Percentiles rank a stretch among this genome's conserved stretches.
Conservation (phyloP, 2,113 vertebrate species). For the Passer montanus region DNA sequence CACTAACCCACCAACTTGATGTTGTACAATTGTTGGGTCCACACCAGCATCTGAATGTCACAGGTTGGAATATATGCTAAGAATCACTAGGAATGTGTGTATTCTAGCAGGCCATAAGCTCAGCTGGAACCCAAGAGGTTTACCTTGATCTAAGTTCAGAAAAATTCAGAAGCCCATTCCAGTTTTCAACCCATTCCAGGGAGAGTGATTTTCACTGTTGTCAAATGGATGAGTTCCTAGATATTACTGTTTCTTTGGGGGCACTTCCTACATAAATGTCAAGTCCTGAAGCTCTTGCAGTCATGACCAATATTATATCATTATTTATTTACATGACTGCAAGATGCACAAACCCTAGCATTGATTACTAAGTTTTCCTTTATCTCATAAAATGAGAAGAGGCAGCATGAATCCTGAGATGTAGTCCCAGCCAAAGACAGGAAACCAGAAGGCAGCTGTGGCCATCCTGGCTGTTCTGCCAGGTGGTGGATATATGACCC, state of each 20-base stretch:
- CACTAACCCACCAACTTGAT: not conserved
- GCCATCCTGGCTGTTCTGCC: not conserved
- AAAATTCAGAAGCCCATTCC: not conserved
- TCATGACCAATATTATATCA: not conserved
- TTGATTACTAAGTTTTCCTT: not conserved
- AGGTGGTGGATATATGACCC: not conserved
- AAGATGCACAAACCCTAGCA: not conserved
- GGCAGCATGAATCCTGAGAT: not conserved
- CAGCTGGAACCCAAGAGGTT: not conserved
- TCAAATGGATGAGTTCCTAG: not conserved
- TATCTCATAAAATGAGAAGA: not conserved
- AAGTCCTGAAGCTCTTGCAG: not conserved
- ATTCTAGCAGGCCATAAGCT: not conserved
- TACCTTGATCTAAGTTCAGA: not conserved
- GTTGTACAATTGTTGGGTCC: not conserved
- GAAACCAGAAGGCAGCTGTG: not conserved
- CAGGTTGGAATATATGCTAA: not conserved
- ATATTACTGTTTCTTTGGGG: not conserved
- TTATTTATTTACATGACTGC: not conserved
- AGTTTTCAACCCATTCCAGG: not conserved
- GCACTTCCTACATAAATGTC: not conserved
- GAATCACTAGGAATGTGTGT: not conserved
- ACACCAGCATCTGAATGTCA: not conserved
- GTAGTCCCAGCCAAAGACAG: not conserved
- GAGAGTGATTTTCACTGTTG: fast-evolving